Base-by-base conservation (phyloP, 2,888 invertebrate species). In the Xylota segnis region DNA sequence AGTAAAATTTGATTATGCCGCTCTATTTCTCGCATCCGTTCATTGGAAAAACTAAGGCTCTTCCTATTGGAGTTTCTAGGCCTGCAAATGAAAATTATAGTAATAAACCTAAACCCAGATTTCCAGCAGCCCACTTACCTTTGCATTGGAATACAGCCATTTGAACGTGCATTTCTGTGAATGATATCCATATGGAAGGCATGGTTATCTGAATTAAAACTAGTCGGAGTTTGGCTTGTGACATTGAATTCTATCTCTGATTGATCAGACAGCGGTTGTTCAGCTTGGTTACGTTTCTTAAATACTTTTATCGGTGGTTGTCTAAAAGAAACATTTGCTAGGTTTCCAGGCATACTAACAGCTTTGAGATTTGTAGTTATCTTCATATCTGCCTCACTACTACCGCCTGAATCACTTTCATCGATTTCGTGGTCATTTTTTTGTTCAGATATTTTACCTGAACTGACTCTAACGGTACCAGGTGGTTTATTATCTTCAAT, bases 11-110 rank as follows among this genome's bases (percentile, higher is more conserved):
- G 93, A 89, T 94, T 94, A 89, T 94, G 94, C 0, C 94, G 91
- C 87, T 94, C 94, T 14, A 94, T 94, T 88, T 94, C 94, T 0
- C 94, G 92, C 65, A 94, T 91, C 4, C 94, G 92, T n/a, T 93
- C 93, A 89, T 94, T 94, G 0, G 94, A 91, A 88, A 94, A 94
- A 10, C 94, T 92, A 4, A 87, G 87, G 56, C 86, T 89, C 58
- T 61, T 87, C 45, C 83, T 74, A 54, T 56, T 66, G 10, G 63
- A 9, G 63, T 74, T 78, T 56, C 50, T 63, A 23, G 61, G 66
- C 9, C 75, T 56, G 23, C 2, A n/a, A 23, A 16, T 3, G 23
- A 23, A 23, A 23, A 23, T n/a, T n/a, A n/a, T n/a, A 6, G 23
- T 2, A 37, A 16, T 5, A 43, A 27, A 7, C 27, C 10, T 45